phyloP scores from a whole-genome alignment of 2,113 vertebrate genomes.

The Chitala chitala region DNA sequence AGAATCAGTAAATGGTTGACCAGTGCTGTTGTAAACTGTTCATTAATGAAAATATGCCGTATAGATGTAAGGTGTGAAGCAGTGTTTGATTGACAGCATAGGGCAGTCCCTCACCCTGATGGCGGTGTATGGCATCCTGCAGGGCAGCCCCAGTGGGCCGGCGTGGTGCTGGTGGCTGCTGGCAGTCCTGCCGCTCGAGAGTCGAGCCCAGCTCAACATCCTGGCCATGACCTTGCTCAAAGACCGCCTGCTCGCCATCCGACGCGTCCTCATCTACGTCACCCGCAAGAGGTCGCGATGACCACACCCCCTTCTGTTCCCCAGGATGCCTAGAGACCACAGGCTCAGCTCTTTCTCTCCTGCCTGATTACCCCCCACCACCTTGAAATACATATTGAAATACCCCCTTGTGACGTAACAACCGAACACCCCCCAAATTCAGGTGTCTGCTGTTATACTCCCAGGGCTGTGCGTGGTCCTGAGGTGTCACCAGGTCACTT shows the following conservation, averaged over 20 bases:
- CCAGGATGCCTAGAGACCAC: too few species aligned
- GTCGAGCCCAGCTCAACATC: constrained; percentile 82
- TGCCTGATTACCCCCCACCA: background rate
- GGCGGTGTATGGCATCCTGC: constrained; percentile 11
- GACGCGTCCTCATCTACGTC: constrained; percentile 78
- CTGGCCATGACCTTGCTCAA: constrained; percentile 81
- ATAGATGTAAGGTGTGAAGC: background rate
- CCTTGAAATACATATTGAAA: background rate
- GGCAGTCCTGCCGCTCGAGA: constrained; percentile 79
- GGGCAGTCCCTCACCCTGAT: background rate
- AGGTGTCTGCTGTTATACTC: background rate
- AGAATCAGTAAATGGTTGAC: too few species aligned
- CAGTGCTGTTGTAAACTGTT: too few species aligned
- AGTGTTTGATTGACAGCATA: background rate
- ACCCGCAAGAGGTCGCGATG: constrained; percentile 77
- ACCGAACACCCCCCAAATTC: background rate
- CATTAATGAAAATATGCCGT: too few species aligned
- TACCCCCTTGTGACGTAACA: too few species aligned
- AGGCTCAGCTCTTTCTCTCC: background rate
- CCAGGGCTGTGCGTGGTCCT: background rate
- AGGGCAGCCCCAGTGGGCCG: constrained; percentile 79
- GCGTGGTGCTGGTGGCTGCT: constrained; percentile 92
- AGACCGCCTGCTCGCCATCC: constrained; percentile 79
- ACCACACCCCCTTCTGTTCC: constrained; percentile 36
- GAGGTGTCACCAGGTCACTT: background rate